A percentile compares a stretch with the other conserved stretches of the same genome.
These are phyloP conservation scores for Pocillopora meandrina DNA, from an alignment of 92 coral and sea anemone species.

Conservation along the genomic window DNA sequence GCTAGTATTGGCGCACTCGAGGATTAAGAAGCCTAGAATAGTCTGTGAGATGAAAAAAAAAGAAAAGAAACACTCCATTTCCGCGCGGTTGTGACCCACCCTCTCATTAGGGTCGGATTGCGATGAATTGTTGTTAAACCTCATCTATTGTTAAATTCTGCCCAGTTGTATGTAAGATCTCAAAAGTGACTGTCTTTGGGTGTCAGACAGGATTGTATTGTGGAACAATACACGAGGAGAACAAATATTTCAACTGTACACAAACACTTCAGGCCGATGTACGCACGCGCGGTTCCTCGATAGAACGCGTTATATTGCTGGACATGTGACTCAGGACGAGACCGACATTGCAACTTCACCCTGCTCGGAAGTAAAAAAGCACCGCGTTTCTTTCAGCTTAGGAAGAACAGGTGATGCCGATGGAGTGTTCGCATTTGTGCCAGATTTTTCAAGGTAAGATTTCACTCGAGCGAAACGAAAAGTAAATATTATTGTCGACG, in stretches of 20 bases:
- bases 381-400: not conserved
- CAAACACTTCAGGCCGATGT: not conserved
- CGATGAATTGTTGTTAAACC: too few species aligned
- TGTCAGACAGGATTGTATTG: not conserved
- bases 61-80: too few species aligned
- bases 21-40: too few species aligned
- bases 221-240: not conserved
- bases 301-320: not conserved
- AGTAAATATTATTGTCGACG: conserved; percentile 21
- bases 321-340: not conserved
- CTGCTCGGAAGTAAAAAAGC: not conserved
- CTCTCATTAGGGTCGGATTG: too few species aligned
- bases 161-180: not conserved
- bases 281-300: conserved; percentile 36
- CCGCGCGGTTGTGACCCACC: too few species aligned
- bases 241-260: not conserved
- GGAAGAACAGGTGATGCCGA: not conserved
- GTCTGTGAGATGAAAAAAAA: too few species aligned
- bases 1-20: too few species aligned
- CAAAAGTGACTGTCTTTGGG: not conserved
- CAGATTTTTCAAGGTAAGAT: conserved; percentile 23
- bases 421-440: not conserved
- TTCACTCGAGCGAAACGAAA: conserved; percentile 8
- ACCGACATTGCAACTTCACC: not conserved
- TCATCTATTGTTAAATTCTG: too few species aligned